Conservation (phyloP, 2,888 invertebrate species). For the Drosophila quasianomalipes region DNA sequence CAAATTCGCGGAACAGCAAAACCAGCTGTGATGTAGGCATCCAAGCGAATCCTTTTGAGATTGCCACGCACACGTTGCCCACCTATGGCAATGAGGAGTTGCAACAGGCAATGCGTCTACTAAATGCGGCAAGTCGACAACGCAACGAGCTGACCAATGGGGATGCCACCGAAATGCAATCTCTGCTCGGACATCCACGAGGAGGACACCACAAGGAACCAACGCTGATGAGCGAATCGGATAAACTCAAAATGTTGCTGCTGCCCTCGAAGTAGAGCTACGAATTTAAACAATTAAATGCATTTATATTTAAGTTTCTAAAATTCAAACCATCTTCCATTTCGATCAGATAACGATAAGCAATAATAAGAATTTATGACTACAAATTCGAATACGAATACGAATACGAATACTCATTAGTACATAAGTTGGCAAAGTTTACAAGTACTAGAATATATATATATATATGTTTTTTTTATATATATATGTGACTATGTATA, state of each 20-base stretch:
- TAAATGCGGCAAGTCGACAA: constrained; percentile 80
- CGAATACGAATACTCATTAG: constrained; percentile 74
- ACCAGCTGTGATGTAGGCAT: constrained; percentile 87
- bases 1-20: constrained; percentile 86
- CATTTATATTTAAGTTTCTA: constrained; percentile 73
- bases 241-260: constrained; percentile 85
- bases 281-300: constrained; percentile 33
- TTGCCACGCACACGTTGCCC: constrained; percentile 85
- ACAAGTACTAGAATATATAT: constrained; percentile 20
- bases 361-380: constrained; percentile 15
- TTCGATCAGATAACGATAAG: constrained; percentile 20
- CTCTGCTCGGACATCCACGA: constrained; percentile 66
- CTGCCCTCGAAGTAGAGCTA: constrained; percentile 83
- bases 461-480: constrained; percentile 24
- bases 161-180: constrained; percentile 81
- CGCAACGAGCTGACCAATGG: constrained; percentile 62
- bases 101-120: constrained; percentile 77
- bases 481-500: constrained; percentile 18
- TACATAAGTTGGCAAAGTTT: constrained; percentile 48
- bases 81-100: constrained; percentile 80
- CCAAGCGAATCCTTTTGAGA: constrained; percentile 87
- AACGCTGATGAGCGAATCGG: constrained; percentile 84
- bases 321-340: constrained; percentile 28
- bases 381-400: constrained; percentile 27
- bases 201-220: constrained; percentile 67